Conservation (phyloP, 2,113 vertebrate species). For the Toxostoma redivivum region DNA sequence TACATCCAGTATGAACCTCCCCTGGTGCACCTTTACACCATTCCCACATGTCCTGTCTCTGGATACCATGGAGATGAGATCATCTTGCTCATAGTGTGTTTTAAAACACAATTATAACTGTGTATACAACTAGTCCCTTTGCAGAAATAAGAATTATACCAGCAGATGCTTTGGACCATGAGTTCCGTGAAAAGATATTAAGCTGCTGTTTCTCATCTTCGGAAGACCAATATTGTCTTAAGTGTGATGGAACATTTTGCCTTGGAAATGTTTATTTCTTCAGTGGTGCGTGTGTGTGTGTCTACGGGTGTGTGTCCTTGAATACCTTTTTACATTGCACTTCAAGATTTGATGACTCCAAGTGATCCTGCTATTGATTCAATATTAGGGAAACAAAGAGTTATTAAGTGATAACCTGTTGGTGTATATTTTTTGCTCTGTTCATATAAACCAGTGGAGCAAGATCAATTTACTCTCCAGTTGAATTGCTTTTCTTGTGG, state of each 20-base stretch:
- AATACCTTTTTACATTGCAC: constrained; percentile 32
- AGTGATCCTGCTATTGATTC: constrained; percentile 73
- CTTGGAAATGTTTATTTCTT: background rate
- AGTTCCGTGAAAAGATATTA: background rate
- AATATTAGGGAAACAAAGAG: constrained; percentile 73
- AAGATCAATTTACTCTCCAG: constrained; percentile 79
- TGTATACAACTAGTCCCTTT: background rate
- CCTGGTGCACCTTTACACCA: background rate
- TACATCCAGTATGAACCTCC: background rate
- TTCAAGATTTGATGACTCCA: constrained; percentile 67
- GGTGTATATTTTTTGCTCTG: constrained; percentile 71
- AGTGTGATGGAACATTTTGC: background rate
- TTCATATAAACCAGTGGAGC: constrained; percentile 79
- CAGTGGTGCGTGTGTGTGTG: fast-evolving
- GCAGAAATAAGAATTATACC: background rate
- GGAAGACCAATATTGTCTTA: background rate
- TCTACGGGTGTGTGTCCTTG: background rate
- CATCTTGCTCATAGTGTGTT: background rate
- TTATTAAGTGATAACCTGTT: constrained; percentile 79
- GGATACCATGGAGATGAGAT: background rate
- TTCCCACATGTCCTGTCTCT: fast-evolving
- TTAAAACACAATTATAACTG: background rate
- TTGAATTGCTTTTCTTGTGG: constrained; percentile 78
- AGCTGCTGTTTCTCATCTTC: background rate
- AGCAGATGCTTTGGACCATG: background rate